Evolutionary conservation across 1,140 invertebrate genomes (phyloP), one percentile per base, ranked within the genome.

Genomic region (Gryllus bimaculatus): DNA sequence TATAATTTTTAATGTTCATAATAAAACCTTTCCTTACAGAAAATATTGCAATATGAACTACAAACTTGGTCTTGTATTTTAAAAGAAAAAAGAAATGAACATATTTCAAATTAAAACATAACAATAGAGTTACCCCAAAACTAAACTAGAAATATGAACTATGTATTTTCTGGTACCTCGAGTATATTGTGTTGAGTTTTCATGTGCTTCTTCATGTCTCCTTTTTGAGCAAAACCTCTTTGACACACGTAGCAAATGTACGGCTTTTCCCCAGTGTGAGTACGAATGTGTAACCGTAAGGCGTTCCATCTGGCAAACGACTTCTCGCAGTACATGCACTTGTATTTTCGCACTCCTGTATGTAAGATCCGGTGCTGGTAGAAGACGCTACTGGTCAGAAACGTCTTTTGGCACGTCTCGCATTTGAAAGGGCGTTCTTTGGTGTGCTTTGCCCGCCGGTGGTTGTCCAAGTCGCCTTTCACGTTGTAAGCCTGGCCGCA

Each of bases 401-500:
- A 94, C 20, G 90, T 89, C 83, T 93, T 93, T 48, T 90, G 89
- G 82, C 92, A 94, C 8, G 92, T 88, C 47, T 88, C 86, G 79
- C 92, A 93, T 78, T 91, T 89, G 83, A 92, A 93, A 8, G 92
- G 92, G 7, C 92, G 87, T 80, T 93, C 90, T 8, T 92, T 90
- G 5, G 90, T 91, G 80, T 92, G 90, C 8, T 87, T 88, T 82
- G 91, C 91, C 6, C 90, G 87, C 13, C 90, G 90, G 79, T 92
- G 91, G 83, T 92, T 90, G 80, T 91, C 91, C 78, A 92, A 84
- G 83, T 92, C 90, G 86, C 83, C 85, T 85, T 74, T 77, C 74
- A 78, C 77, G 75, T 84, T 85, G 78, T 83, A 85, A 74, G 86
- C 85, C 82, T 88, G 86, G 73, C 86, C 86, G 83, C 87, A 88